Percentiles rank a stretch among this genome's conserved stretches.
Evolutionary conservation across 2,113 vertebrate species (phyloP).

Genomic region (Passer montanus): DNA sequence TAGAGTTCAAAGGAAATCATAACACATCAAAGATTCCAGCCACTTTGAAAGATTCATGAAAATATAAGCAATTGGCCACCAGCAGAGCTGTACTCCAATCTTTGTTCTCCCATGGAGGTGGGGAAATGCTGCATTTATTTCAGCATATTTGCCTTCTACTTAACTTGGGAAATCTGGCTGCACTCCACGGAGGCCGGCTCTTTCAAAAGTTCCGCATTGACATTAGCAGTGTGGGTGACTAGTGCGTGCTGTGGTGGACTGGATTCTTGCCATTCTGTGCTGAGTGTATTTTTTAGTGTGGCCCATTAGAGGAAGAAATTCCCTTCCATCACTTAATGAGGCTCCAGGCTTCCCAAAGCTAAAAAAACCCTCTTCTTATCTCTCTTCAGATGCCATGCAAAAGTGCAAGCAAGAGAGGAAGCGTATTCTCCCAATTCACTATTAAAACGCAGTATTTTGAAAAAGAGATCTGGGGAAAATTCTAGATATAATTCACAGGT

Average conservation of each 20-base stretch:
- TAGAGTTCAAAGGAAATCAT: slow-evolving; percentile 18
- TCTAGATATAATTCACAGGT: neutral
- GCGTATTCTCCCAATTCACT: neutral
- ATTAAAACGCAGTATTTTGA: neutral
- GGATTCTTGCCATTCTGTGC: neutral
- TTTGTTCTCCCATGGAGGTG: slow-evolving; percentile 9
- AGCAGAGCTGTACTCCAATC: neutral
- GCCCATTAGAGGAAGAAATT: accelerated
- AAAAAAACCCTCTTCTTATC: accelerated
- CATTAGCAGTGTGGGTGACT: neutral
- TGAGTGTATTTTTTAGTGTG: neutral
- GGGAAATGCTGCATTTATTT: neutral
- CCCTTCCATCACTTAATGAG: neutral
- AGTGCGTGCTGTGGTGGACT: neutral
- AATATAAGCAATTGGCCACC: neutral
- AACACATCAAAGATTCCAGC: neutral
- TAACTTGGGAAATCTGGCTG: neutral
- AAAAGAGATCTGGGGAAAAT: neutral
- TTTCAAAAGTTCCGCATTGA: neutral
- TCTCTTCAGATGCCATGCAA: neutral
- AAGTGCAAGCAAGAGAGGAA: neutral
- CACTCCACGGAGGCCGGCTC: neutral
- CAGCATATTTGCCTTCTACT: neutral
- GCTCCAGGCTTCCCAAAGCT: neutral
- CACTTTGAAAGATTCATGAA: slow-evolving; percentile 3